Evolutionary conservation across 1,140 invertebrate genomes (phyloP).

Genomic region (Platorchestia sp.): DNA sequence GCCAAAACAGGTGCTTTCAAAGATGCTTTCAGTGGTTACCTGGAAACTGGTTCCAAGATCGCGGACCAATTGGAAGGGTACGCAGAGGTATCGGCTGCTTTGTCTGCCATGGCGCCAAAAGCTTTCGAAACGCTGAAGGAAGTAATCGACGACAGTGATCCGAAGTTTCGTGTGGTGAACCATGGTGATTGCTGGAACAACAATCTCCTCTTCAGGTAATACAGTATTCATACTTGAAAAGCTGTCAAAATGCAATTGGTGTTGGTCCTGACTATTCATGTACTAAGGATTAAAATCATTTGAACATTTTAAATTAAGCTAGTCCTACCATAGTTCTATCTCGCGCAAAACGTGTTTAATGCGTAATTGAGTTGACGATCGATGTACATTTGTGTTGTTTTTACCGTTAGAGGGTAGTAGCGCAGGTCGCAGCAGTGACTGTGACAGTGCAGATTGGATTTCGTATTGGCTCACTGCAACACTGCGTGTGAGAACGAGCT

Average conservation of each 20-base stretch:
- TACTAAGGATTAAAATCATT: not conserved
- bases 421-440: too few species aligned
- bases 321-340: not conserved
- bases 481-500: too few species aligned
- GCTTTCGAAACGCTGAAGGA: not conserved
- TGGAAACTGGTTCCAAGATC: not conserved
- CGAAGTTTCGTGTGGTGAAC: constrained; percentile 34
- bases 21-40: not conserved
- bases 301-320: not conserved
- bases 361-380: not conserved
- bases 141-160: not conserved
- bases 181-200: constrained; percentile 25
- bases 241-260: not conserved
- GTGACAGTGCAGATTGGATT: too few species aligned
- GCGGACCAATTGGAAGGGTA: not conserved
- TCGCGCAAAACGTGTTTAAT: not conserved
- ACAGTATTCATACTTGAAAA: not conserved
- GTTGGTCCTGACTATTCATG: not conserved
- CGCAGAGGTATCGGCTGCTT: not conserved
- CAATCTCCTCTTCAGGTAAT: constrained; percentile 6
- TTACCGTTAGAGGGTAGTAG: too few species aligned
- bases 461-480: too few species aligned
- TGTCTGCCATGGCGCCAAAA: not conserved
- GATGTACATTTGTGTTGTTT: not conserved
- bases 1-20: not conserved